Base-by-base conservation (phyloP, 2,797 vertebrate genomes). In the Eptatretus atami region DNA sequence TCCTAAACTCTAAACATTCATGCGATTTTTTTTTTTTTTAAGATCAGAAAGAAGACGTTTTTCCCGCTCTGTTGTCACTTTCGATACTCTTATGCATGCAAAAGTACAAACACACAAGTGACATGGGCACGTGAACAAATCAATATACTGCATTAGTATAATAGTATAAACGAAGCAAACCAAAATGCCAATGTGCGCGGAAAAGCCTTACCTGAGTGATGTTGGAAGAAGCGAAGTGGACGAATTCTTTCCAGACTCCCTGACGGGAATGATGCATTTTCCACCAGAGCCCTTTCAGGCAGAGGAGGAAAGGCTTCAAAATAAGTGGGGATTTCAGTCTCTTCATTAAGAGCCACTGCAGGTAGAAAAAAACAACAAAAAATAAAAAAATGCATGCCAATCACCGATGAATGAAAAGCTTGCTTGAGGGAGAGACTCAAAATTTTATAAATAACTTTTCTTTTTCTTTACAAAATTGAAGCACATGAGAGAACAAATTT, bases 251-350 rank as follows among this genome's bases (percentile, higher is more conserved):
- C 81, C 92, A 96, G 73, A 84, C 85, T 54, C 83, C 90, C 67
- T 78, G 66, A 31, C 81, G 78, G 70, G 95, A n/a, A 87, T 75
- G 82, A 81, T 69, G 78, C 70, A 63, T 78, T 79, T 72, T 96
- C 90, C 71, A 81, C 72, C 71, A 82, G 79, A 12, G 81, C 77
- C 78, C 95, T 96, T 78, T 99, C 90, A 8, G 90, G 92, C 72
- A 99, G 83, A 65, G 92, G 88, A 67, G 92, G 92, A 73, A 99
- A 99, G 74, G 92, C 90, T 71, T 99, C 92, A 76, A 92, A 95
- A 75, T 99, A 99, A 70, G 90, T 96, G 67, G 92, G 92, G 73
- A 86, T 83, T 71, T 82, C 81, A 4, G 82, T 90, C 70, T 99
- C 92, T 69, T 93, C 90, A 76, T 82, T 83, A 53, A 75, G 80